Conservation (phyloP, 2,113 vertebrate genomes). For the Sebastes schlegelii region DNA sequence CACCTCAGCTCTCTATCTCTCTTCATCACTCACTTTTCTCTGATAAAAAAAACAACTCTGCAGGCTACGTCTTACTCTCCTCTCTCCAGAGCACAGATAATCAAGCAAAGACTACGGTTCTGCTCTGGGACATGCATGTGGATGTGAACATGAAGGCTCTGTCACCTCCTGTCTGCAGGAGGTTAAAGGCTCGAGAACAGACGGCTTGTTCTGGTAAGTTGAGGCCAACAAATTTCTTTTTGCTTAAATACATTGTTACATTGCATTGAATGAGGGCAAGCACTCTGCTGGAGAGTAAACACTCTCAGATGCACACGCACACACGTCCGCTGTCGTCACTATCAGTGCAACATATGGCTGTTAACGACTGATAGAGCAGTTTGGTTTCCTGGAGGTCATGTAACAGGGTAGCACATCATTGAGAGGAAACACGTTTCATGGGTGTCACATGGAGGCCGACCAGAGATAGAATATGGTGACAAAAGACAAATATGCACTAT, state of each 20-base stretch:
- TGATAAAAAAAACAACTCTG: slow-evolving; percentile 77
- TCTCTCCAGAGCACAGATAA: slow-evolving; percentile 25
- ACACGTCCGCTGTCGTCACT: slow-evolving; percentile 64
- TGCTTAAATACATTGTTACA: slow-evolving; percentile 20
- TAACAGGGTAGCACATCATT: slow-evolving; percentile 20
- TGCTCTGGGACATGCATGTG: background rate
- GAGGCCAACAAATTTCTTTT: slow-evolving; percentile 19
- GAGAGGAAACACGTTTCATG: slow-evolving; percentile 49
- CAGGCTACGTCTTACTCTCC: slow-evolving; percentile 30
- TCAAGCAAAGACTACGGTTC: slow-evolving; percentile 7
- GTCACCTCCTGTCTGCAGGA: background rate
- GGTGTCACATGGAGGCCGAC: slow-evolving; percentile 33
- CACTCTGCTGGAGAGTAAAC: slow-evolving; percentile 54
- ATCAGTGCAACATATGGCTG: slow-evolving; percentile 79
- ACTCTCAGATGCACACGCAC: slow-evolving; percentile 21
- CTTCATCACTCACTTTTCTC: slow-evolving; percentile 74
- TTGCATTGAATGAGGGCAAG: slow-evolving; percentile 13
- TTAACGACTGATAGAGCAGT: slow-evolving; percentile 75
- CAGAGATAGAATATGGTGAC: slow-evolving; percentile 1
- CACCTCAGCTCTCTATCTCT: slow-evolving; percentile 76
- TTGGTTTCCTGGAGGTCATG: slow-evolving; percentile 25
- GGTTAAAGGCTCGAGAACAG: background rate
- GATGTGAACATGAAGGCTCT: background rate
- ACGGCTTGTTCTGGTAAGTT: background rate
- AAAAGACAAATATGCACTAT: background rate